phyloP scores from a whole-genome alignment of 2,888 invertebrate genomes.

The Pyrocoelia pectoralis region DNA sequence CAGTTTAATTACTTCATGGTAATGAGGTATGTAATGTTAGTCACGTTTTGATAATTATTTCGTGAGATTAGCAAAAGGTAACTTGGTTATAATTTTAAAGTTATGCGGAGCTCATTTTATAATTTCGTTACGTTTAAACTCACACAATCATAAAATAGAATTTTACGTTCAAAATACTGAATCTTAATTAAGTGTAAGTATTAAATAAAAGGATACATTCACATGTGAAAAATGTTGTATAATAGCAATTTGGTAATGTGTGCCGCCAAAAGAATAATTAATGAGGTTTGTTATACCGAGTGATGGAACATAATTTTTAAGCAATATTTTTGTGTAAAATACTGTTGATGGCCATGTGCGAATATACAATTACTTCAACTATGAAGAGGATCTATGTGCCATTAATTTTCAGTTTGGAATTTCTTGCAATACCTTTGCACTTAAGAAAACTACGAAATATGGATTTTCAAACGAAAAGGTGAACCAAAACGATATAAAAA shows the following conservation, averaged over 20 bases:
- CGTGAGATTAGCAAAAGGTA: constrained; percentile 21
- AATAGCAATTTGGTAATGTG: not conserved
- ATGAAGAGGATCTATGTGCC: too few species aligned
- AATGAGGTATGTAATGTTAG: constrained; percentile 28
- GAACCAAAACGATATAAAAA: too few species aligned
- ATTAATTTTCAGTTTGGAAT: too few species aligned
- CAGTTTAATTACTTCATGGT: constrained; percentile 32
- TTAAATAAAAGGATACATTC: constrained; percentile 1
- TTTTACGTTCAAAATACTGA: constrained; percentile 1
- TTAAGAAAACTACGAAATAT: too few species aligned
- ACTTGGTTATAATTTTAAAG: constrained; percentile 11
- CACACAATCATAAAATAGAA: not conserved
- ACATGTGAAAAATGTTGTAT: constrained; percentile 1
- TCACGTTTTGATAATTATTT: constrained; percentile 30
- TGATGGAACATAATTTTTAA: not conserved
- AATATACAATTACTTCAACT: too few species aligned
- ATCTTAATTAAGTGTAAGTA: not conserved
- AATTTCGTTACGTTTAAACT: not conserved
- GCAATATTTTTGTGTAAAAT: too few species aligned
- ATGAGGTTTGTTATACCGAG: not conserved
- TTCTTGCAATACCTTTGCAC: too few species aligned
- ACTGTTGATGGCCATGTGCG: too few species aligned
- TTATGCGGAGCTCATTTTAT: constrained; percentile 1
- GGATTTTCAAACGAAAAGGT: too few species aligned
- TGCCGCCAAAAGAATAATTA: not conserved